Conservation (phyloP, 1,140 invertebrate species). For the Pteromalus puparum region DNA sequence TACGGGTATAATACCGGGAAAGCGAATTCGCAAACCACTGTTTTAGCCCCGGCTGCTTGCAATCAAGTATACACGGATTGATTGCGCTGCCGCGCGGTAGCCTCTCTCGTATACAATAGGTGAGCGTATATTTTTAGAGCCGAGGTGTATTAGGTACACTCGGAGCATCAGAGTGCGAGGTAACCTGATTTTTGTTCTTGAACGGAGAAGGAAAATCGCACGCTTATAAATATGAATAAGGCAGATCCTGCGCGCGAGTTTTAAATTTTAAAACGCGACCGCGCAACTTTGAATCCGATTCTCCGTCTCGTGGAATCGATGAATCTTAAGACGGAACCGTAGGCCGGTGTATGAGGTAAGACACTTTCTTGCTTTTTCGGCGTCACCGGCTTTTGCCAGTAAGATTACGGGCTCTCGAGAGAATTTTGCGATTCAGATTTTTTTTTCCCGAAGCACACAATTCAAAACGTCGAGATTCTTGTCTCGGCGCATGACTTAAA, state of each 20-base stretch:
- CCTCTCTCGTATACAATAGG: neutral
- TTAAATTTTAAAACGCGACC: constrained; percentile 16
- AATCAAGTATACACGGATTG: neutral
- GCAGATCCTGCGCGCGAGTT: neutral
- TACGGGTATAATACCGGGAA: neutral
- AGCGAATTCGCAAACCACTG: neutral
- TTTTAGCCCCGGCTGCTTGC: neutral
- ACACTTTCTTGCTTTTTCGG: too few relatives aligned
- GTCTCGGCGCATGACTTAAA: neutral
- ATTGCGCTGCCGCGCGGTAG: too few relatives aligned
- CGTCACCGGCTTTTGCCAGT: too few relatives aligned
- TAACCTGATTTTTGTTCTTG: constrained; percentile 32
- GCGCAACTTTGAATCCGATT: constrained; percentile 10
- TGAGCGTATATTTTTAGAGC: too few relatives aligned
- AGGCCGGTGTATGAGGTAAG: too few relatives aligned
- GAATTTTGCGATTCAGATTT: too few relatives aligned
- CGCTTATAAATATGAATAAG: constrained; percentile 28
- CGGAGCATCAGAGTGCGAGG: neutral
- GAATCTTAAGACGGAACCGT: constrained; percentile 4
- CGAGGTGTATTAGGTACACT: too few relatives aligned
- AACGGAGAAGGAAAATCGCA: constrained; percentile 7
- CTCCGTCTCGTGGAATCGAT: neutral
- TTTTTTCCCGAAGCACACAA: too few relatives aligned
- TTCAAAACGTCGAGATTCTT: too few relatives aligned
- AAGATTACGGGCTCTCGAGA: too few relatives aligned